Conservation (phyloP, 2,113 vertebrate genomes). For the Oenanthe melanoleuca region DNA sequence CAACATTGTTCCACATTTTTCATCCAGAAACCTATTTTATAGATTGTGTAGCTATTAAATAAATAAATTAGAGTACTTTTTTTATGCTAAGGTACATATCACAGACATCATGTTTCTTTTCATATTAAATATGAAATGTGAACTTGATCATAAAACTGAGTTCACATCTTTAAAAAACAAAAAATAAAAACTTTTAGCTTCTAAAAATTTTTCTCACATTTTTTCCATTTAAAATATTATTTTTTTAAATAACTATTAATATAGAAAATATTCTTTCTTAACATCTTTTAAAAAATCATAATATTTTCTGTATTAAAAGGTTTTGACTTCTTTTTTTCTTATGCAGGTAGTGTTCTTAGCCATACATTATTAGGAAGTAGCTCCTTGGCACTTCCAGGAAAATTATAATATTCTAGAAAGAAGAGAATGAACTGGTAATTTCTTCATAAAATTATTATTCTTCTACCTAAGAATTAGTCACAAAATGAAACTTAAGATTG, state of each 20-base stretch:
- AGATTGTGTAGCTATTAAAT: neutral
- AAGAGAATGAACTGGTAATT: neutral
- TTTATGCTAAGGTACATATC: neutral
- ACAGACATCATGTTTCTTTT: neutral
- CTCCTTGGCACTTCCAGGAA: neutral
- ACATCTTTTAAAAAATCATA: neutral
- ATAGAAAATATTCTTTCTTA: neutral
- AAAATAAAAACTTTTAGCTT: accelerated
- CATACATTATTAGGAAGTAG: neutral
- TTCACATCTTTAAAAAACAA: neutral
- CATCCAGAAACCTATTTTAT: neutral
- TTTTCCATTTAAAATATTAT: neutral
- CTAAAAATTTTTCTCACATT: neutral
- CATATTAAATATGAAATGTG: neutral
- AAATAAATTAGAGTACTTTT: neutral
- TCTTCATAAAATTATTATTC: neutral
- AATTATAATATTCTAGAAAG: neutral
- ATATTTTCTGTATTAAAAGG: neutral
- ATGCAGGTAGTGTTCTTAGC: neutral
- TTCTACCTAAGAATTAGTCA: neutral
- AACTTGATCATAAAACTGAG: neutral
- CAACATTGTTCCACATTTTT: neutral
- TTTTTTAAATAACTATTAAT: neutral
- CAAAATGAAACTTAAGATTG: neutral
- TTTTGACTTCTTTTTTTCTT: neutral